Evolutionary conservation across 1,140 invertebrate genomes (phyloP).

Genomic region (Drosophila melanogaster): Release_6_plus_ISO1_MT NC_004354.4:9583501-9584000

Average conservation of each 20-base stretch:
- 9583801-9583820: constrained; percentile 22
- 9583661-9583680: too few relatives aligned
- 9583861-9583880: too few relatives aligned
- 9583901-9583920: too few relatives aligned
- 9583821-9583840: neutral
- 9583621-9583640: constrained; percentile 45
- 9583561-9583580: constrained; percentile 23
- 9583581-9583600: constrained; percentile 28
- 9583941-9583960: neutral
- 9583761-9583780: neutral
- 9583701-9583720: constrained; percentile 11
- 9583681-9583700: neutral
- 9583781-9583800: constrained; percentile 14
- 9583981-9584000: neutral
- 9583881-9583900: too few relatives aligned
- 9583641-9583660: neutral
- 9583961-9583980: too few relatives aligned
- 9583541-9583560: constrained; percentile 19
- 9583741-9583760: constrained; percentile 19
- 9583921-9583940: neutral
- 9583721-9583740: constrained; percentile 34
- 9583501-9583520: constrained; percentile 16
- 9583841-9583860: too few relatives aligned
- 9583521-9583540: constrained; percentile 44
- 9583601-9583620: constrained; percentile 30